These are phyloP conservation scores for Nomada goodeniana DNA, from an alignment of 2,888 invertebrate species.

Conservation along the genomic window DNA sequence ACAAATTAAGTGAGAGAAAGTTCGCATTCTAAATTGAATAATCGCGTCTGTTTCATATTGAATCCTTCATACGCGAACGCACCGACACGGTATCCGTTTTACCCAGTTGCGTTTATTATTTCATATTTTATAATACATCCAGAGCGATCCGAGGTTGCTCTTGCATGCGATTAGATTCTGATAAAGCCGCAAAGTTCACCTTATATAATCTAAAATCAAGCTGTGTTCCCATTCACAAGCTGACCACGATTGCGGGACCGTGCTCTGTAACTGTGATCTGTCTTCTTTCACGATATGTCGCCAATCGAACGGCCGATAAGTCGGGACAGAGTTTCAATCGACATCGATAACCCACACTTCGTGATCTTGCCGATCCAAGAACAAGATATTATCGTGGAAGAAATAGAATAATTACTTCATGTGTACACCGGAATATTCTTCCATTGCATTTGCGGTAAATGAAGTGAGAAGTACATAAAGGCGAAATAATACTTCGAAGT, in stretches of 20 bases:
- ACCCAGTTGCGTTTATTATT: conserved; percentile 8
- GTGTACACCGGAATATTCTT: background rate
- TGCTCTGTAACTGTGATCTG: conserved; percentile 50
- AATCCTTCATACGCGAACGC: too few relatives aligned
- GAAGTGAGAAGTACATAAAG: too few relatives aligned
- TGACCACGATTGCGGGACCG: conserved; percentile 41
- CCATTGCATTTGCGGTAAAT: too few relatives aligned
- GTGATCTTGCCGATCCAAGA: background rate
- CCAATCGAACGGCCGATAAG: conserved; percentile 43
- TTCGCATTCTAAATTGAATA: conserved; percentile 10
- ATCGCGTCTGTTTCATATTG: background rate
- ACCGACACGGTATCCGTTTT: background rate
- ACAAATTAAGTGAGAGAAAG: conserved; percentile 23
- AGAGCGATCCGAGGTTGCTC: background rate
- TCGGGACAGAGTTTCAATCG: conserved; percentile 49
- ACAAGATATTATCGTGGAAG: background rate
- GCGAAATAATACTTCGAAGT: too few relatives aligned
- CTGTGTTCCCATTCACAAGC: conserved; percentile 51
- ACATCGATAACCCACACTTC: conserved; percentile 35
- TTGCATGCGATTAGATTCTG: conserved; percentile 35
- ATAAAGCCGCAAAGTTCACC: conserved; percentile 41
- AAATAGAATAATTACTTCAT: background rate
- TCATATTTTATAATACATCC: conserved; percentile 7
- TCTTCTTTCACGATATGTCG: conserved; percentile 40
- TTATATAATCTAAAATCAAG: conserved; percentile 58